Conservation (phyloP, 2,797 vertebrate genomes). For the Hirundo rustica region DNA sequence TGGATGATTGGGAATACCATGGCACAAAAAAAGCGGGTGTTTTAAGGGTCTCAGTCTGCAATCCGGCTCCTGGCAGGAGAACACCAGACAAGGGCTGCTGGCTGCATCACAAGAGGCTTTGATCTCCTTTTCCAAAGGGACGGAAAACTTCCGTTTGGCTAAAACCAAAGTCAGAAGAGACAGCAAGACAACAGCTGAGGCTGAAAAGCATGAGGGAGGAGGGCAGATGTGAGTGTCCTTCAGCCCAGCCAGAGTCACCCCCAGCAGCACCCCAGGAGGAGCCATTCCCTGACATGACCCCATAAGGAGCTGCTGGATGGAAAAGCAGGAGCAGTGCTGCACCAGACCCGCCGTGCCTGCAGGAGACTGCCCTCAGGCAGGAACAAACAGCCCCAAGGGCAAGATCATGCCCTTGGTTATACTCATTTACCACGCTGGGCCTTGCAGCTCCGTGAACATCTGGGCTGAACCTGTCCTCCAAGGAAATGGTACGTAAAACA, state of each 20-base stretch:
- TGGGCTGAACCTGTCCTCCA: not conserved
- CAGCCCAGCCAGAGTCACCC: not conserved
- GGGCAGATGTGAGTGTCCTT: not conserved
- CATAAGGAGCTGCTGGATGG: fast-evolving
- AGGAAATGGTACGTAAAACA: fast-evolving
- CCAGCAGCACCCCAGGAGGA: fast-evolving
- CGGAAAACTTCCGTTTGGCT: not conserved
- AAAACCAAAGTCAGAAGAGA: not conserved
- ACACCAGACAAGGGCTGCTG: not conserved
- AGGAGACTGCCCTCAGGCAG: not conserved
- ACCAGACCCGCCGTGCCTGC: not conserved
- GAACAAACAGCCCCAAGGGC: not conserved
- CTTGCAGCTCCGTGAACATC: not conserved
- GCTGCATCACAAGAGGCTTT: not conserved
- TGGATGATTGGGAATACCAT: not conserved
- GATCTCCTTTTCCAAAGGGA: not conserved
- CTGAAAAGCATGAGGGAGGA: not conserved
- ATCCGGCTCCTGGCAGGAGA: not conserved
- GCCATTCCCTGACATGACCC: fast-evolving
- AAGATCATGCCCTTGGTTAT: fast-evolving
- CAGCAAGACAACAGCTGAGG: not conserved
- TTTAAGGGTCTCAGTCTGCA: not conserved
- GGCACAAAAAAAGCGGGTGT: not conserved
- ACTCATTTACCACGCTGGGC: not conserved
- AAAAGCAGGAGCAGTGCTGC: not conserved